Evolutionary conservation across 2,888 invertebrate species (phyloP), one percentile per base, ranked within the genome.

Genomic region (Podabrus alpinus): DNA sequence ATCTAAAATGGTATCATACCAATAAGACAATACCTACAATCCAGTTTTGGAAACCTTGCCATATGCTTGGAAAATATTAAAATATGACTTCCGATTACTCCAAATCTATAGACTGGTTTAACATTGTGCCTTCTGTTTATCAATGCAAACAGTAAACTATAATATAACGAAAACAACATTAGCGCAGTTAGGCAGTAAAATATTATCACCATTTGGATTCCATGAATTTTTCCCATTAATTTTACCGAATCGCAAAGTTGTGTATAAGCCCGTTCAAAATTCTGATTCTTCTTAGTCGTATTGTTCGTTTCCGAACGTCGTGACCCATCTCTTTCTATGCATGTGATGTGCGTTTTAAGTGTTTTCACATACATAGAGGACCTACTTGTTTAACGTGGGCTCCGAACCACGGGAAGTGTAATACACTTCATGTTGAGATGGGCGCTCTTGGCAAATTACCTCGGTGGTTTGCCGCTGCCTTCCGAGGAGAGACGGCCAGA

Each of bases 181-280:
- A 67, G 16, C 0, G 45, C 15, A 29, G 25, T 25, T 16, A 67
- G 5, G 4, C 67, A 25, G 16, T 11, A 15, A 45, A 67, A 67
- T 1, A 64, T 13, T 9, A 25, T 13, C 13, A 62, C 17, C 2
- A 70, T 62, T 62, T 70, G 62, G 1, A 62, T 11, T 25, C 70
- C 70, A 15, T 70, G 70, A n/a, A 61, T 70, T 62, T 62, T 70
- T n/a, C 13, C 25, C n/a, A 4, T 70, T 11, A 64, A 10, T 21
- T 60, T 19, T 5, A 70, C 19, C n/a, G 62, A 25, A 1, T 62
- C 25, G 24, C 62, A 70, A 11, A 70, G 69, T 9, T 67, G 25
- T 13, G 15, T 13, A 15, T 67, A 29, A 11, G 24, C 29, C 16
- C 45, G 24, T 16, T 29, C 15, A 10, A 67, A 45, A 10, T 3